Evolutionary conservation across 2,113 vertebrate species (phyloP).

Genomic region (Fregata magnificens): DNA sequence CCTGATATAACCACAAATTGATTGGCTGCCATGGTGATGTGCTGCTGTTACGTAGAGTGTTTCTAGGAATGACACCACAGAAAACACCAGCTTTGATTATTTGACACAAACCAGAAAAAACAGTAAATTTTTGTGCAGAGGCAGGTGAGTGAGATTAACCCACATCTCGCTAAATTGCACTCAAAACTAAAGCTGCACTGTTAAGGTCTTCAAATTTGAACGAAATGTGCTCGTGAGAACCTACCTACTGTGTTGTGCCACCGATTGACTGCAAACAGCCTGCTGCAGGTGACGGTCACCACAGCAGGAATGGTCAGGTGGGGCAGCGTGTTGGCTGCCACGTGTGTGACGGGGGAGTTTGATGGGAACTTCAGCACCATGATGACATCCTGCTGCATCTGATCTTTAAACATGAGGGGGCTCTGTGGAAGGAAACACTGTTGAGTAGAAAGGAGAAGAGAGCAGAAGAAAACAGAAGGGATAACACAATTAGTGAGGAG

Average conservation of each 20-base stretch:
- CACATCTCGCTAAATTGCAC: not conserved
- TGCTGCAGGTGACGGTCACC: constrained; percentile 96
- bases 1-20: not conserved
- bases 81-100: constrained; percentile 21
- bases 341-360: constrained; percentile 95
- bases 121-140: not conserved
- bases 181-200: not conserved
- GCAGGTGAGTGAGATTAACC: not conserved
- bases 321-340: constrained; percentile 96
- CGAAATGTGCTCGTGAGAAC: not conserved
- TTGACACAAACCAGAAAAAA: not conserved
- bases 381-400: constrained; percentile 99
- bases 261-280: constrained; percentile 94
- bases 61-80: constrained; percentile 1
- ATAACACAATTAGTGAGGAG: constrained; percentile 82
- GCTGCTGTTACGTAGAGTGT: not conserved
- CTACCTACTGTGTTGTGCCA: constrained; percentile 98
- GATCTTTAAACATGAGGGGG: constrained; percentile 99
- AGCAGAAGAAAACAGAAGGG: constrained; percentile 78
- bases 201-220: not conserved
- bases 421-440: constrained; percentile 99
- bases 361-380: constrained; percentile 99
- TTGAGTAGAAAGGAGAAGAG: constrained; percentile 83
- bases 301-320: constrained; percentile 93
- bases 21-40: constrained; percentile 21